Percentiles rank a stretch among this genome's conserved stretches.
These are phyloP conservation scores for Condylura cristata DNA, from an alignment of 2,113 vertebrate species.

Conservation along the genomic window DNA sequence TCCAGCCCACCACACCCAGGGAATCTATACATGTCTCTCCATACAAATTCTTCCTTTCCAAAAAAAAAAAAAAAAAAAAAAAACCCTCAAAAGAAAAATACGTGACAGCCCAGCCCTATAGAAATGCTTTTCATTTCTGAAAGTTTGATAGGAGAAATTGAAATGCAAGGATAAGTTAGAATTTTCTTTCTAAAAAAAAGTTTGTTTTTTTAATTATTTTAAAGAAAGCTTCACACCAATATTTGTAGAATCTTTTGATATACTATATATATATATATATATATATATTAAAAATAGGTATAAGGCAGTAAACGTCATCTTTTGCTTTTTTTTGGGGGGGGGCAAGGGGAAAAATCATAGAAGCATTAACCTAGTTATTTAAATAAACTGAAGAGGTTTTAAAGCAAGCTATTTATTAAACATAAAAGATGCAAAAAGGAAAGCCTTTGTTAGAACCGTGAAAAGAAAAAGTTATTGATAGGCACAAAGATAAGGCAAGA, in stretches of 20 bases:
- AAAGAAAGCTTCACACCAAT: not conserved
- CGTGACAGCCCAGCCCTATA: not conserved
- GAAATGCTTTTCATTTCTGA: not conserved
- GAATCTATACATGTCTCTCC: not conserved
- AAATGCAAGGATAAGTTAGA: not conserved
- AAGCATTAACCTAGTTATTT: not conserved
- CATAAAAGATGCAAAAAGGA: not conserved
- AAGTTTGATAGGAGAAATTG: not conserved
- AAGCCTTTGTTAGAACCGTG: not conserved
- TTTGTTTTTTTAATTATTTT: not conserved
- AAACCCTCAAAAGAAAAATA: not conserved
- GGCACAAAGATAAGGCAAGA: not conserved
- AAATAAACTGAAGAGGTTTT: not conserved
- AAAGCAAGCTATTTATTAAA: not conserved
- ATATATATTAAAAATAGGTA: not conserved
- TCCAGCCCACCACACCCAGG: not conserved
- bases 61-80: not conserved
- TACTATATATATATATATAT: not conserved
- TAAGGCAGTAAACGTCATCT: not conserved
- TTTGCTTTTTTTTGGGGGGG: not conserved
- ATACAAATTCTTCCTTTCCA: not conserved
- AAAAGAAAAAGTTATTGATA: not conserved
- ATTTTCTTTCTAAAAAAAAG: not conserved
- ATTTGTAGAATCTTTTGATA: not conserved
- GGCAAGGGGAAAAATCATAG: not conserved